Evolutionary conservation across 2,888 invertebrate species (phyloP).

Genomic region (Scaptomyza reducta): DNA sequence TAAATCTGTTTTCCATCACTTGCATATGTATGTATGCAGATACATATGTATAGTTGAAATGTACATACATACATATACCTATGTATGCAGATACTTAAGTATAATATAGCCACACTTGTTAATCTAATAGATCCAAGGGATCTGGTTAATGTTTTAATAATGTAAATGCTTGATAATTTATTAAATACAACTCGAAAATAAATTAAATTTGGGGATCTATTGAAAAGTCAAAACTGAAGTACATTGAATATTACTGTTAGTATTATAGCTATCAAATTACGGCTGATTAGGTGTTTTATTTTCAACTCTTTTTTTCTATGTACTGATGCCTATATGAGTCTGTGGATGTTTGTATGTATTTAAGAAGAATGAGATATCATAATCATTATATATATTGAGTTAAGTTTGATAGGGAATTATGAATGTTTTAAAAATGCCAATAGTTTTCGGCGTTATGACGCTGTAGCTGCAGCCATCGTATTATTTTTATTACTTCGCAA

Average conservation of each 20-base stretch:
- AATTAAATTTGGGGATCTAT: conserved; percentile 33
- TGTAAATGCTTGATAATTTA: conserved; percentile 30
- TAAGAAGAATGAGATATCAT: conserved; percentile 31
- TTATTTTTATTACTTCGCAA: conserved; percentile 46
- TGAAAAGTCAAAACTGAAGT: conserved; percentile 57
- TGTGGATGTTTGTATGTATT: conserved; percentile 4
- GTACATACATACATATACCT: conserved; percentile 21
- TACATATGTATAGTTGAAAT: conserved; percentile 15
- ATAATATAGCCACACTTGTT: conserved; percentile 10
- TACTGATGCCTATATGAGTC: conserved; percentile 15
- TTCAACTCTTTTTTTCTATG: not conserved
- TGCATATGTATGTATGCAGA: conserved; percentile 27
- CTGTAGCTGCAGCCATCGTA: conserved; percentile 15
- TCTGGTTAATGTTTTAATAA: conserved; percentile 30
- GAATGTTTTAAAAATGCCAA: conserved; percentile 72
- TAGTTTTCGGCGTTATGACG: conserved; percentile 35
- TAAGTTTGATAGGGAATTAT: conserved; percentile 43
- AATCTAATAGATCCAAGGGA: conserved; percentile 19
- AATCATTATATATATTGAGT: conserved; percentile 49
- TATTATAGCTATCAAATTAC: conserved; percentile 18
- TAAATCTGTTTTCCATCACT: conserved; percentile 30
- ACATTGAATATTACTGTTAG: not conserved
- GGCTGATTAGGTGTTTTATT: conserved; percentile 17
- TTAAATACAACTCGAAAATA: conserved; percentile 54
- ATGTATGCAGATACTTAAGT: conserved; percentile 15